Base-by-base conservation (phyloP, 2,888 invertebrate genomes). In the Agrypnus murinus region DNA sequence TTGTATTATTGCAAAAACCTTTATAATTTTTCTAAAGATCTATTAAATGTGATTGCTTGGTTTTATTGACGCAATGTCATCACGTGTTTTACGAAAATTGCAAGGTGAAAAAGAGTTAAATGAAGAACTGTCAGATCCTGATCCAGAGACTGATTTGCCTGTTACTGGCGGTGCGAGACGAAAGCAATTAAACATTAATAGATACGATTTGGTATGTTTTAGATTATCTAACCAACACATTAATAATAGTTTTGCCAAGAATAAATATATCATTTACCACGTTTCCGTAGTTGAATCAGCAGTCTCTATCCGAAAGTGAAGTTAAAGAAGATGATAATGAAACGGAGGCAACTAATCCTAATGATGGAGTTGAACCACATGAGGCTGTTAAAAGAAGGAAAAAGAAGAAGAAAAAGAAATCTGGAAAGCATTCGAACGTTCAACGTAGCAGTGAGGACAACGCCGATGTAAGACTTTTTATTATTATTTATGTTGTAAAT, bases 301-400 rank as follows among this genome's bases (percentile, higher is more conserved):
- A 89, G 76, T 90, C 90, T 46, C 87, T 89, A 77, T 92, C 91
- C 0, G 92, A 92, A 79, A 91, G 90, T 74, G 92, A 92, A 83
- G 90, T 90, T 5, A 91, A 91, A 81, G 91, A 91, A 79, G 91
- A 91, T 79, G 91, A 92, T 79, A 88, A 89, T 79, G 89, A 91
- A 80, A 90, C 89, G 31, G 90, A 90, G 76, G 88, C 89, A 17
- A 87, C 89, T 7, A 86, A 88, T 36, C 88, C 89, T 9, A 85
- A 84, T 65, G 86, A 87, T 75, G 87, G 87, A 36, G 86, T 84
- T 50, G 82, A 84, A 65, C 84, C 83, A 65, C 86, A 87, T 60
- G 87, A 87, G 69, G 86, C 87, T 34, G 84, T 86, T 2, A 88
- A 89, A 71, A 87, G 89, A 65, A 90, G 89, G 75, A 90, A 90